These are phyloP conservation scores for Pica pica DNA, from an alignment of 2,113 vertebrate species.

Conservation along the genomic window DNA sequence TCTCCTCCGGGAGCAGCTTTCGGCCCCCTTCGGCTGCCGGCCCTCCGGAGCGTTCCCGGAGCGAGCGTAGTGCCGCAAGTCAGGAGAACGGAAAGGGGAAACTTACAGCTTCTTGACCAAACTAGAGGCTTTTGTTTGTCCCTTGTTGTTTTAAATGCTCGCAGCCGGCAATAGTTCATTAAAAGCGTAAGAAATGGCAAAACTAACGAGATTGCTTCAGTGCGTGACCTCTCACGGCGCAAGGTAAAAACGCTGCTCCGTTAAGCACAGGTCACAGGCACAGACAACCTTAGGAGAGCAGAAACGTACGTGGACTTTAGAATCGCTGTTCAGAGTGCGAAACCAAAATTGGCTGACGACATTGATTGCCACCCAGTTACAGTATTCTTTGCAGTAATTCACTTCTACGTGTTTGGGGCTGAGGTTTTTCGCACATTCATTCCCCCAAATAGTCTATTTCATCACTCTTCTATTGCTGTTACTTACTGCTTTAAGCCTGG, in stretches of 20 bases:
- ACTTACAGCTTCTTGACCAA: rapidly evolving
- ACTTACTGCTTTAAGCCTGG: not conserved
- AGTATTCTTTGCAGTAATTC: rapidly evolving
- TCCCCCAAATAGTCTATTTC: not conserved
- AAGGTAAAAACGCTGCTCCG: not conserved
- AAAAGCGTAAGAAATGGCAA: too few relatives aligned
- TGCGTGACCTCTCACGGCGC: rapidly evolving
- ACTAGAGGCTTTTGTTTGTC: rapidly evolving
- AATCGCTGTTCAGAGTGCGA: not conserved
- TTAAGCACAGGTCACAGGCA: rapidly evolving
- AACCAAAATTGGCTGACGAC: too few relatives aligned
- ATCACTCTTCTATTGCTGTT: not conserved
- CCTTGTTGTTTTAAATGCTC: not conserved
- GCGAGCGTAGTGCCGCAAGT: not conserved
- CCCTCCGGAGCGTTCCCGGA: rapidly evolving
- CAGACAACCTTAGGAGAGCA: rapidly evolving
- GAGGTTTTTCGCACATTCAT: not conserved
- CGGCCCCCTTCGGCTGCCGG: too few relatives aligned
- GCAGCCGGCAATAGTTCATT: rapidly evolving
- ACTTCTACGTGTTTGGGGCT: not conserved
- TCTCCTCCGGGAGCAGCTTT: rapidly evolving
- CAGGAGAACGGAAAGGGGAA: not conserved
- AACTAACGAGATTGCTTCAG: rapidly evolving
- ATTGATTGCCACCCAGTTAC: not conserved
- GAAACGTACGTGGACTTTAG: rapidly evolving